Base-by-base conservation (phyloP, 2,797 vertebrate species). In the Acomys russatus region DNA sequence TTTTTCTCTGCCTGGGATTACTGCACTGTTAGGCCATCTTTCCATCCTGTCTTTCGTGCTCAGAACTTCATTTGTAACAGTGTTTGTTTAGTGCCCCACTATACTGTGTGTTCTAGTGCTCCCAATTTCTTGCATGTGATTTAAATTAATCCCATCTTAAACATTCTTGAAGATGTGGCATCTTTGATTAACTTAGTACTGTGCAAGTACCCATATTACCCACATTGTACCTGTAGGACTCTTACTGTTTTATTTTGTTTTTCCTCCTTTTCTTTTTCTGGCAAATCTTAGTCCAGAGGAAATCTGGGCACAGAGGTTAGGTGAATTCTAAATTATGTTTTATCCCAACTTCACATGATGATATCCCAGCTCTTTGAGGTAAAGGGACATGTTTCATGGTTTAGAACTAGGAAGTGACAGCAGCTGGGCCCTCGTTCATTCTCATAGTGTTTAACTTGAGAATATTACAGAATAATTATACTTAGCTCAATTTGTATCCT, bases 111-210 rank as follows among this genome's bases (percentile, higher is more conserved):
- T 84, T 71, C 38, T 61, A 64, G 18, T 30, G 30, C 14, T 51
- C 3, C 82, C 2, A 30, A 15, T 33, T 84, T 94, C 23, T n/a
- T 70, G 66, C n/a, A 49, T 92, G 51, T 2, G 35, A 87, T 59
- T 90, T 89, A 83, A 71, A 56, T 91, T 80, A 91, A 78, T 51
- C 56, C 49, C 20, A 77, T 85, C 96, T 92, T 22, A 51, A 92
- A 92, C 76, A 61, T n/a, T 80, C 6, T 90, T 59, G 85, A 63
- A 56, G 35, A 12, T 35, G 56, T 70, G 7, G 56, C 25, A 77
- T 61, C 64, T 79, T 94, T 91, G 70, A 59, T 92, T 76, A 74
- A 73, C 90, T 79, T 93, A 95, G 88, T 80, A 59, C 15, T 68
- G 11, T 76, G 23, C 83, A 56, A 95, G 89, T 89, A 71, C 14